Percentiles rank a stretch among this genome's conserved stretches.
Evolutionary conservation across 2,888 invertebrate species (phyloP).

Genomic region (Eremobia ochroleuca): DNA sequence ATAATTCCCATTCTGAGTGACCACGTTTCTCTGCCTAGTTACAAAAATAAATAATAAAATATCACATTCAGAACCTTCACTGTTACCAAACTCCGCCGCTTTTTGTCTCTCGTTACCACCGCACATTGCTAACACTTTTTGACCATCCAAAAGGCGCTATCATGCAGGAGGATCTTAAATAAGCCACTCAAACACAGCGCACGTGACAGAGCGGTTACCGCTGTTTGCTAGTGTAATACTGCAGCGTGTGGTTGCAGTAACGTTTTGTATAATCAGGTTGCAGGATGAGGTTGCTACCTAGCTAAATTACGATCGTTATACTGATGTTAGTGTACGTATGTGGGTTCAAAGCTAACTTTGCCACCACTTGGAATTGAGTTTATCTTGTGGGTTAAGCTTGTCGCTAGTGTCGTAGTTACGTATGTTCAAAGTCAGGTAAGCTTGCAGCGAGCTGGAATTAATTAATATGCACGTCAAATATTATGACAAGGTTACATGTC

Average conservation of each 20-base stretch:
- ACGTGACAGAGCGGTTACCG: slow-evolving; percentile 28
- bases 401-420: slow-evolving; percentile 17
- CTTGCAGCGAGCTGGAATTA: slow-evolving; percentile 10
- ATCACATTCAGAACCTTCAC: background rate
- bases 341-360: slow-evolving; percentile 56
- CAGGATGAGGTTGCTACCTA: slow-evolving; percentile 42
- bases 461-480: slow-evolving; percentile 43
- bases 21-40: background rate
- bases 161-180: slow-evolving; percentile 19
- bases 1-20: too few relatives aligned
- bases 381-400: slow-evolving; percentile 54
- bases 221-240: slow-evolving; percentile 30
- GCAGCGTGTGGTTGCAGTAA: slow-evolving; percentile 31
- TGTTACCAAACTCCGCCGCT: background rate
- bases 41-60: slow-evolving; percentile 1
- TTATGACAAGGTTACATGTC: slow-evolving; percentile 30
- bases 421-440: slow-evolving; percentile 26
- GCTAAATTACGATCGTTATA: slow-evolving; percentile 54
- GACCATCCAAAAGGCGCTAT: slow-evolving; percentile 3
- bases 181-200: slow-evolving; percentile 11
- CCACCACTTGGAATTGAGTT: slow-evolving; percentile 51
- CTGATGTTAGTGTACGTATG: slow-evolving; percentile 50
- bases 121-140: background rate
- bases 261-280: slow-evolving; percentile 51
- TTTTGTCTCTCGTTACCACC: background rate